Percentiles rank a stretch among this genome's conserved stretches.
These are phyloP conservation scores for Belgica antarctica DNA, from an alignment of 2,888 invertebrate species.

Conservation along the genomic window DNA sequence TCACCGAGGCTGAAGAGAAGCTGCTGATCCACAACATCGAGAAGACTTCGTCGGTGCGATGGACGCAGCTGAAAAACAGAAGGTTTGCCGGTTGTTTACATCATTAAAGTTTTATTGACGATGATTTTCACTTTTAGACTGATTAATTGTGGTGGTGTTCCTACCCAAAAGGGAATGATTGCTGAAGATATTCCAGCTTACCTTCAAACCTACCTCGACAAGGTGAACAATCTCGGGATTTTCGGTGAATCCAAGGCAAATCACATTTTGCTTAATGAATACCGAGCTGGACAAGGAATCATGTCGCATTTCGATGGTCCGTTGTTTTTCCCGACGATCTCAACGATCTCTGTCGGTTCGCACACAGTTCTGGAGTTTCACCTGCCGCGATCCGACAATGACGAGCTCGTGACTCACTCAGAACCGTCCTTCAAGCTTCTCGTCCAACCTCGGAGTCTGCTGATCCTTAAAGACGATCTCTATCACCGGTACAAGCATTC, in stretches of 20 bases:
- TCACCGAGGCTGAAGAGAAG: slow-evolving; percentile 70
- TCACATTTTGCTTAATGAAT: slow-evolving; percentile 94
- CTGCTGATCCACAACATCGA: slow-evolving; percentile 72
- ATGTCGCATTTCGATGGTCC: slow-evolving; percentile 97
- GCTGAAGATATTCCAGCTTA: slow-evolving; percentile 84
- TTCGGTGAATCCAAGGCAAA: slow-evolving; percentile 74
- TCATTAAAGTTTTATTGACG: background rate
- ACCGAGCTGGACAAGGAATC: slow-evolving; percentile 89
- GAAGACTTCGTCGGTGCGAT: slow-evolving; percentile 61
- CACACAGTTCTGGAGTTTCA: slow-evolving; percentile 87
- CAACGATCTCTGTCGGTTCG: slow-evolving; percentile 89
- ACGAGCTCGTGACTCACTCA: too few species aligned
- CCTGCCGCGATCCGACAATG: slow-evolving; percentile 52
- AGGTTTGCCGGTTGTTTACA: background rate
- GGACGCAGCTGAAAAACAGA: background rate
- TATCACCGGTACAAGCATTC: slow-evolving; percentile 84
- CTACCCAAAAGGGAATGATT: slow-evolving; percentile 90
- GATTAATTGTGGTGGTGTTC: slow-evolving; percentile 98
- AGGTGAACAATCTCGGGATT: slow-evolving; percentile 58
- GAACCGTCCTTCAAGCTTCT: slow-evolving; percentile 59
- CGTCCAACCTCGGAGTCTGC: slow-evolving; percentile 82
- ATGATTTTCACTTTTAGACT: too few species aligned
- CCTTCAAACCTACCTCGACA: slow-evolving; percentile 71
- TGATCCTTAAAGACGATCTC: slow-evolving; percentile 78
- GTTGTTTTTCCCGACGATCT: slow-evolving; percentile 86